A percentile compares a stretch with the other conserved stretches of the same genome.
phyloP scores from a whole-genome alignment of 2,113 vertebrate species.

The Pristiophorus japonicus region DNA sequence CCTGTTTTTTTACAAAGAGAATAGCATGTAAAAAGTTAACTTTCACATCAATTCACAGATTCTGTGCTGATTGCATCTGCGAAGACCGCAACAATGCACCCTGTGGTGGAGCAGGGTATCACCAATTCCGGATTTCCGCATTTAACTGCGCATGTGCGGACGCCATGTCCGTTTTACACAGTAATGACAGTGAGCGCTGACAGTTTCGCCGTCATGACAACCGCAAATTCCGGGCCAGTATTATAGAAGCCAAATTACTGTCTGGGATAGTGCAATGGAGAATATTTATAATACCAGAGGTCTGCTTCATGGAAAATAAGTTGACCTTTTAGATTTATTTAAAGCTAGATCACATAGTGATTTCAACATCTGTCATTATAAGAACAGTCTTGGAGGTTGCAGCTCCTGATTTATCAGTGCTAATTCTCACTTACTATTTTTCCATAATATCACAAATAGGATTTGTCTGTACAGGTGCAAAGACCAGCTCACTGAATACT shows the following conservation, averaged over 20 bases:
- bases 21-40: too few species aligned
- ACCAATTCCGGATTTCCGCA: too few species aligned
- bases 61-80: too few species aligned
- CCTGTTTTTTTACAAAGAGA: too few species aligned
- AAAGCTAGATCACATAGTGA: background rate
- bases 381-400: background rate
- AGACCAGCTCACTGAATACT: background rate
- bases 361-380: background rate
- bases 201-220: too few species aligned
- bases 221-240: background rate
- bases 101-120: too few species aligned
- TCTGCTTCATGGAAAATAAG: conserved; percentile 5
- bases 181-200: too few species aligned
- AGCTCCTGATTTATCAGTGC: background rate
- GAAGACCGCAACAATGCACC: too few species aligned
- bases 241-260: background rate
- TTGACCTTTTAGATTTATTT: background rate
- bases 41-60: too few species aligned
- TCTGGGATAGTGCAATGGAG: too few species aligned
- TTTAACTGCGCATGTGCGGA: too few species aligned
- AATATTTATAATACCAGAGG: background rate
- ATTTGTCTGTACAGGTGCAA: background rate
- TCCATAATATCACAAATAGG: background rate
- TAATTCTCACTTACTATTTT: background rate
- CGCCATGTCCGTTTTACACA: too few species aligned